These are phyloP conservation scores for Paramuricea clavata DNA, from an alignment of 92 coral and sea anemone species.

Conservation along the genomic window DNA sequence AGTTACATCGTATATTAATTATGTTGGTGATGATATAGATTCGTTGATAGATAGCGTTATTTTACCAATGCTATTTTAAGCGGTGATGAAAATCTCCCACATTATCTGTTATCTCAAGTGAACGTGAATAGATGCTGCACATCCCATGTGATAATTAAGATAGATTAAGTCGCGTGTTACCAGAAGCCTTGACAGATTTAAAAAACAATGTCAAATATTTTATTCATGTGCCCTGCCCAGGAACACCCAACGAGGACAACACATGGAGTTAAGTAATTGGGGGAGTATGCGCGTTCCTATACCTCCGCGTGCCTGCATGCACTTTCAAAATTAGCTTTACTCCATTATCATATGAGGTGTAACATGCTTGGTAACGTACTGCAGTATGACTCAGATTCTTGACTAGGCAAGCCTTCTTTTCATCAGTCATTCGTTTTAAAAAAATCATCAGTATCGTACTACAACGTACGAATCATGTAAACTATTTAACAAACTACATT, in stretches of 20 bases:
- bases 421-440: not conserved
- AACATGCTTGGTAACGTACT: no score
- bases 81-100: constrained; percentile 40
- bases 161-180: constrained; percentile 40
- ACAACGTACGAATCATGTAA: not conserved
- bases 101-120: constrained; percentile 24
- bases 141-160: constrained; percentile 35
- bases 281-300: not conserved
- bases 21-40: not conserved
- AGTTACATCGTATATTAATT: not conserved
- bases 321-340: not conserved
- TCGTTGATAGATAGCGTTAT: not conserved
- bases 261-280: not conserved
- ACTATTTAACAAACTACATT: no score
- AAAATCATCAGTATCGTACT: no score
- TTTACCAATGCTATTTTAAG: constrained; percentile 8
- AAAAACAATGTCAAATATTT: constrained; percentile 24
- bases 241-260: not conserved
- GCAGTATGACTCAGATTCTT: not conserved
- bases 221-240: constrained; percentile 43
- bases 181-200: not conserved
- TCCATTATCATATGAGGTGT: no score
- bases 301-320: not conserved
- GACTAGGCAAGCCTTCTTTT: not conserved
- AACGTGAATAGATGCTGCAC: constrained; percentile 32